Conservation (phyloP, 2,113 vertebrate genomes). For the Callipepla californica region DNA sequence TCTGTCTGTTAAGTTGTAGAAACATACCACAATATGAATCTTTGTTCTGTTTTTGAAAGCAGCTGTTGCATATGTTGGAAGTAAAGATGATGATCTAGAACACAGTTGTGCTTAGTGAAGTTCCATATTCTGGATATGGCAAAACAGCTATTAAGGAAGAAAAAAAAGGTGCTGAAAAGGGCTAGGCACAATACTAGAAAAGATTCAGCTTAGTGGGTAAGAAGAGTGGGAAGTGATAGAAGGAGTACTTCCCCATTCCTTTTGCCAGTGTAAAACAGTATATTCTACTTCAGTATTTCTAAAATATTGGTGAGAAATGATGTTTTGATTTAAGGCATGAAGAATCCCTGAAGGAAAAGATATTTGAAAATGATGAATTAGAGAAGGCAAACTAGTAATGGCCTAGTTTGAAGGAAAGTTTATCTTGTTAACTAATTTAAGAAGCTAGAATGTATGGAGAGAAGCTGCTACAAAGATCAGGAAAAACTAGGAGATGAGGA, state of each 20-base stretch:
- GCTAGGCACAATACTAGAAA: neutral
- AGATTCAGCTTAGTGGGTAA: neutral
- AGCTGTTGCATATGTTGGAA: neutral
- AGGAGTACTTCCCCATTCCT: neutral
- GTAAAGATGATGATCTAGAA: neutral
- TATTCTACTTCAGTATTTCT: neutral
- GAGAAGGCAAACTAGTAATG: neutral
- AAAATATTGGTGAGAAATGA: neutral
- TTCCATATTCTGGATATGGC: neutral
- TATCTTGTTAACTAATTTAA: neutral
- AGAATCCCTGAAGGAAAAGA: neutral
- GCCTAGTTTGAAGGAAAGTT: neutral
- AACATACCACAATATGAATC: neutral
- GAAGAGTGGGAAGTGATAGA: neutral
- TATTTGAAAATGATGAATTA: neutral
- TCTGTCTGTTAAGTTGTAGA: neutral
- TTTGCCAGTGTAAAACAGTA: neutral
- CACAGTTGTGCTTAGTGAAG: rapidly evolving
- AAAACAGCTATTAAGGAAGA: neutral
- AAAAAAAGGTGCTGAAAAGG: neutral
- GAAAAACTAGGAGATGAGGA: neutral
- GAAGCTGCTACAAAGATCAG: neutral
- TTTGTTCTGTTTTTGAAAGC: neutral
- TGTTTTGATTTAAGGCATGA: neutral
- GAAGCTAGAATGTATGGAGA: neutral